Evolutionary conservation across 2,797 vertebrate species (phyloP).

Genomic region (Notolabrus celidotus): DNA sequence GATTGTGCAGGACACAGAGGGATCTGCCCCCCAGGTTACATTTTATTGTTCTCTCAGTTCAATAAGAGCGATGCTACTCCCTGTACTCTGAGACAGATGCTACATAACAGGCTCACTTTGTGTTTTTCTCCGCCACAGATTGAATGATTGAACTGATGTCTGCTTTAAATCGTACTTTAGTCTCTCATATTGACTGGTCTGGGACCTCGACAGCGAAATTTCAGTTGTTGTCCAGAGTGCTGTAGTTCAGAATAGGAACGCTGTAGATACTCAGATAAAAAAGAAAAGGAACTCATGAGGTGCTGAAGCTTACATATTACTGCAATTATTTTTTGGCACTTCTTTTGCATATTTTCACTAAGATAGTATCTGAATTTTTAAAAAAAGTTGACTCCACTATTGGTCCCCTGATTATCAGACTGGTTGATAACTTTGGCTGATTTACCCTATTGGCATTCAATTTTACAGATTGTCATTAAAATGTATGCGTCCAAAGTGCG

Average conservation of each 20-base stretch:
- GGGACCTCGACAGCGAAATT: conserved; percentile 51
- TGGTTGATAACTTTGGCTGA: no score
- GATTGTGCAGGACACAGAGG: conserved; percentile 68
- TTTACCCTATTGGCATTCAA: no score
- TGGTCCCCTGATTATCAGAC: background rate
- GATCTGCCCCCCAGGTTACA: conserved; percentile 75
- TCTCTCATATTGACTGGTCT: conserved; percentile 72
- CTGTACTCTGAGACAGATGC: conserved; percentile 73
- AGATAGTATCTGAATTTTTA: background rate
- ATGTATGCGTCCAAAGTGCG: no score
- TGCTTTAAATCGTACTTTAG: conserved; percentile 69
- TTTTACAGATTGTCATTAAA: no score
- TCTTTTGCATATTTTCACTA: no score
- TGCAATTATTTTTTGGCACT: conserved; percentile 6
- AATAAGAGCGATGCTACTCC: conserved; percentile 75
- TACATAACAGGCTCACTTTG: conserved; percentile 68
- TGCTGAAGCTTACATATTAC: background rate
- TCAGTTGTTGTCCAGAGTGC: conserved; percentile 15
- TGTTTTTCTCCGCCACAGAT: conserved; percentile 73
- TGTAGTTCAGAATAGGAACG: conserved; percentile 26
- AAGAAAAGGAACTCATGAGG: conserved; percentile 13
- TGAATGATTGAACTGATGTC: conserved; percentile 80
- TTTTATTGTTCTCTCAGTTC: conserved; percentile 82
- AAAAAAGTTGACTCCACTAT: background rate
- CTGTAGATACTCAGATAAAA: conserved; percentile 33